Conservation (phyloP, 2,888 invertebrate genomes). For the Pseudococcus longispinus region DNA sequence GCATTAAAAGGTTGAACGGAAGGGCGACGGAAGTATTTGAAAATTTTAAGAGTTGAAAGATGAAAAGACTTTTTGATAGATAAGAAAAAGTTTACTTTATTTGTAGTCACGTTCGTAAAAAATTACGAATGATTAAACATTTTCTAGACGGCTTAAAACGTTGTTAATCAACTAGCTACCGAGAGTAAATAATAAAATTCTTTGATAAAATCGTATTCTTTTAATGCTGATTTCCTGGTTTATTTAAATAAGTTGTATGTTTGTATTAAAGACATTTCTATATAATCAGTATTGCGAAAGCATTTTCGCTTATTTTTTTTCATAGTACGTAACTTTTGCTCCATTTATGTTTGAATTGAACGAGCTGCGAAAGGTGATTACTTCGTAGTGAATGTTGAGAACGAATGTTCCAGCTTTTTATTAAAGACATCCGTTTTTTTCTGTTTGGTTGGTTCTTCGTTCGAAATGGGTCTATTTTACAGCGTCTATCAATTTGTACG, state of each 20-base stretch:
- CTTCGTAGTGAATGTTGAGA: neutral
- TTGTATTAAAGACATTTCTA: slow-evolving; percentile 15
- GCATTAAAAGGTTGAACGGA: neutral
- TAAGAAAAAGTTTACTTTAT: slow-evolving; percentile 20
- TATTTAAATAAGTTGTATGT: neutral
- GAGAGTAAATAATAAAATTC: neutral
- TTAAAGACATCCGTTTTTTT: neutral
- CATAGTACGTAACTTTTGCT: neutral
- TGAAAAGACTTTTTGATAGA: slow-evolving; percentile 27
- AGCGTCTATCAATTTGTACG: no score
- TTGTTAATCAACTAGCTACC: slow-evolving; percentile 5
- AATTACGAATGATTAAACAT: slow-evolving; percentile 19
- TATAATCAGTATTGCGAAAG: neutral
- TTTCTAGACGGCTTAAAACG: neutral
- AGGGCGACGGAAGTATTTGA: neutral
- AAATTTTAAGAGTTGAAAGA: neutral
- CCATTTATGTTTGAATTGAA: neutral
- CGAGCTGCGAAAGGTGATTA: neutral
- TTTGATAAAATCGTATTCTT: slow-evolving; percentile 15
- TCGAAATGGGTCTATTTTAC: no score
- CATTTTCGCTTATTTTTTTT: neutral
- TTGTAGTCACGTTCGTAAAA: neutral
- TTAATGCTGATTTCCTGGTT: slow-evolving; percentile 24
- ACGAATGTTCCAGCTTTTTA: neutral
- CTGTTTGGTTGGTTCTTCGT: neutral